phyloP scores from a whole-genome alignment of 2,113 vertebrate species.

The Oncorhynchus gorbuscha region DNA sequence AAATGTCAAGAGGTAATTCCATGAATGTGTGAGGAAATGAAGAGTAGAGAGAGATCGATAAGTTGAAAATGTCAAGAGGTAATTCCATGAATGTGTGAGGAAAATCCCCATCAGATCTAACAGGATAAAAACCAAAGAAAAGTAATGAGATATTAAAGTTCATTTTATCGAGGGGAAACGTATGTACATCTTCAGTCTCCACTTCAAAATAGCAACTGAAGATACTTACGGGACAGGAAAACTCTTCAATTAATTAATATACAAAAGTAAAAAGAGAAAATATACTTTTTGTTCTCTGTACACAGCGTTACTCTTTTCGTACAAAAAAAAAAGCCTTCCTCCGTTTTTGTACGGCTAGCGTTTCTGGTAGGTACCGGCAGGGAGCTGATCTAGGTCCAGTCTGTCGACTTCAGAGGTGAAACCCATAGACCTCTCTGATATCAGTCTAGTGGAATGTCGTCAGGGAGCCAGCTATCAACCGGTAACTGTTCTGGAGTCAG shows the following conservation, averaged over 20 bases:
- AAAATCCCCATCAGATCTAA: constrained; percentile 49
- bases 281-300: constrained; percentile 99
- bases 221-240: constrained; percentile 82
- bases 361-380: not conserved
- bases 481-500: not conserved
- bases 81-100: constrained; percentile 1
- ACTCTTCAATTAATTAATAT: constrained; percentile 84
- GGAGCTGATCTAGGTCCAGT: constrained; percentile 23
- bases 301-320: constrained; percentile 75
- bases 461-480: not conserved
- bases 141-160: not conserved
- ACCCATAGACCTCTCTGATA: constrained; percentile 14
- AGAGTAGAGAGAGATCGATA: not conserved
- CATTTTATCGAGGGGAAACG: constrained; percentile 28
- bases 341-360: constrained; percentile 31
- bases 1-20: no score
- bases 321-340: constrained; percentile 74
- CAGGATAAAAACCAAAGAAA: constrained; percentile 13
- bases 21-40: no score
- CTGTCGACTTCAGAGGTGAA: not conserved
- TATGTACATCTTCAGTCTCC: constrained; percentile 74
- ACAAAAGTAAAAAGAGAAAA: constrained; percentile 99
- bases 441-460: constrained; percentile 5
- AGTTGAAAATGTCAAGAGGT: no score
- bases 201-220: constrained; percentile 75